These are phyloP conservation scores for Graptemys geographica DNA, from an alignment of 2,797 vertebrate genomes.

Conservation along the genomic window DNA sequence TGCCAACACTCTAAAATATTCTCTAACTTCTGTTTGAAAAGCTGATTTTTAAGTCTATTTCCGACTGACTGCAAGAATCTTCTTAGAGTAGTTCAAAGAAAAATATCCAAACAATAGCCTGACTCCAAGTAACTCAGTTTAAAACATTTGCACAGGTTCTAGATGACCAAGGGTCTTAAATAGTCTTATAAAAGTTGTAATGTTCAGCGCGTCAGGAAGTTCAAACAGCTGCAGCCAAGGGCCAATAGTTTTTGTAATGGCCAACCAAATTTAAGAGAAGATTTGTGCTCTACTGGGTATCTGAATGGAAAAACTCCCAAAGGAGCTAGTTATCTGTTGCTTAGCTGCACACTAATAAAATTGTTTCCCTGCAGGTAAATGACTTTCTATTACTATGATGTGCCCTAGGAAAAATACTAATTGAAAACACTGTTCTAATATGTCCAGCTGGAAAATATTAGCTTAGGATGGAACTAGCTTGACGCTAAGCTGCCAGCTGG, in stretches of 20 bases:
- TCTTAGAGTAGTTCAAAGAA: background rate
- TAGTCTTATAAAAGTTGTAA: background rate
- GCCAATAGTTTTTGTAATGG: conserved; percentile 1
- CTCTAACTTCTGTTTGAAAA: background rate
- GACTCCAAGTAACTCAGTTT: background rate
- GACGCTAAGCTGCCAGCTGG: conserved; percentile 60
- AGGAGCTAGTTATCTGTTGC: conserved; percentile 32
- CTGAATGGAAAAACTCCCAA: conserved; percentile 36
- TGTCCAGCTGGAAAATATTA: conserved; percentile 71
- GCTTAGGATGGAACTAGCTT: conserved; percentile 51
- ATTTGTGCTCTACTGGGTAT: conserved; percentile 26
- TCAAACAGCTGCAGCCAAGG: conserved; percentile 11
- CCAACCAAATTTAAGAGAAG: conserved; percentile 31
- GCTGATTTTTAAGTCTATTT: background rate
- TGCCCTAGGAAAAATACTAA: conserved; percentile 67
- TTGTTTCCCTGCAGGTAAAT: conserved; percentile 67
- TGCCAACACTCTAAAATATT: background rate
- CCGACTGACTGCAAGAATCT: background rate
- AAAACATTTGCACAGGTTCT: conserved; percentile 10
- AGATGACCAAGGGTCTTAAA: background rate
- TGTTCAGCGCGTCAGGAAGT: background rate
- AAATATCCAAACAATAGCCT: background rate
- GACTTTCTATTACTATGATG: conserved; percentile 54
- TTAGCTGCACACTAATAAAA: conserved; percentile 57
- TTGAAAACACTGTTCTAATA: conserved; percentile 61